Evolutionary conservation across 2,888 invertebrate genomes (phyloP).

Genomic region (Dascillus cervinus): DNA sequence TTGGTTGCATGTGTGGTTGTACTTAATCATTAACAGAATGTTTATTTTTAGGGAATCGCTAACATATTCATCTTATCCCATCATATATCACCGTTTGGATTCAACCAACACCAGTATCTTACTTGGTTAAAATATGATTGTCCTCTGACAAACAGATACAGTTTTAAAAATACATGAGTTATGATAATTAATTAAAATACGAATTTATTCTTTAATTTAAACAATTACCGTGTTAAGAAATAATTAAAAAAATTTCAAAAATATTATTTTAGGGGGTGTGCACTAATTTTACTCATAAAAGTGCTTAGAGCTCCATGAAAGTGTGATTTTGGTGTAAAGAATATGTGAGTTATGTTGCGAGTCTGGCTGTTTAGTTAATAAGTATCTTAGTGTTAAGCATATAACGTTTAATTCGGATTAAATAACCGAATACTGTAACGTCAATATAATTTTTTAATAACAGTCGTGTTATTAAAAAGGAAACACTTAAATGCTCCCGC

Average conservation of each 20-base stretch:
- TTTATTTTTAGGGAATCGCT: slow-evolving; percentile 41
- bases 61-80: slow-evolving; percentile 28
- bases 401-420: slow-evolving; percentile 19
- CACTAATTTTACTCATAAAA: slow-evolving; percentile 17
- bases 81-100: slow-evolving; percentile 32
- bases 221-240: slow-evolving; percentile 11
- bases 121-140: slow-evolving; percentile 18
- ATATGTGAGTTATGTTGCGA: slow-evolving; percentile 32
- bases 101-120: slow-evolving; percentile 15
- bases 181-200: too few species aligned
- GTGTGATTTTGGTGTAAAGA: slow-evolving; percentile 17
- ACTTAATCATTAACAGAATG: slow-evolving; percentile 17
- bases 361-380: slow-evolving; percentile 38
- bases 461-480: slow-evolving; percentile 3
- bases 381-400: slow-evolving; percentile 23
- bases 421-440: slow-evolving; percentile 19
- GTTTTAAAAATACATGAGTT: too few species aligned
- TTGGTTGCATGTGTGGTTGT: slow-evolving; percentile 8
- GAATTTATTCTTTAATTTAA: too few species aligned
- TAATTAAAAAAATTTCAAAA: slow-evolving; percentile 16
- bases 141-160: slow-evolving; percentile 15
- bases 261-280: slow-evolving; percentile 15
- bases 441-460: slow-evolving; percentile 7
- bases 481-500: slow-evolving; percentile 9
- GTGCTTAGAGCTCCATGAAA: slow-evolving; percentile 18